Evolutionary conservation across 2,113 vertebrate species (phyloP), one percentile per base, ranked within the genome.

Genomic region (Bathybates hornii): DNA sequence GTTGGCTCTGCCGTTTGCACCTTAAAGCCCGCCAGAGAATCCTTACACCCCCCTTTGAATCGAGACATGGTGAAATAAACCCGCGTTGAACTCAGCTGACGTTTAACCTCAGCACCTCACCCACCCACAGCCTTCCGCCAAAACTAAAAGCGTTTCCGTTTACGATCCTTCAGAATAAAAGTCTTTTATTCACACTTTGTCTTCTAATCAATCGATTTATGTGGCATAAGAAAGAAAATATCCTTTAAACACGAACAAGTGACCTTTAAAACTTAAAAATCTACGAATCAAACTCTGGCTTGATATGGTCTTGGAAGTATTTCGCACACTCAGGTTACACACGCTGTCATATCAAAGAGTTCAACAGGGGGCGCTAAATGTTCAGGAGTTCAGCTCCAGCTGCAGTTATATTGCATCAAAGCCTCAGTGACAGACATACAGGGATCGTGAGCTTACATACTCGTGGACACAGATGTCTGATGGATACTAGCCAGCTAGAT

Each of bases 21-120:
- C 43, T 89, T 85, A 91, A 98, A 98, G 2, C 97, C 97, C 1
- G 92, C 88, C 6, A 96, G 89, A 3, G 96, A 82, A 7, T 96
- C 96, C 38, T 88, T 84, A 3, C 19, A 87, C 2, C 79, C 85
- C 85, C 90, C 85, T 85, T 89, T 96, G 9, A 96, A 94, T 9
- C 96, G 94, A 79, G 96, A 97, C 97, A 97, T 97, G 14, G 8
- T 45, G 21, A 17, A 27, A 48, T 27, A 76, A 29, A 50, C 71
- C 38, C 71, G 14, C 43, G 71, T 32, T 27, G 12, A 45, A 48
- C 41, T 19, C 43, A 19, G 6, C 43, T 19, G 43, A 45, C 7
- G 16, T 48, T 76, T 76, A 32, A 0, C 73, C 27, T 19, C 24
- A 29, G 4, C 24, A 78, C 43, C 73, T 29, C 27, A 32, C 6